Conservation (phyloP, 2,797 vertebrate species). For the Bovichtus diacanthus region DNA sequence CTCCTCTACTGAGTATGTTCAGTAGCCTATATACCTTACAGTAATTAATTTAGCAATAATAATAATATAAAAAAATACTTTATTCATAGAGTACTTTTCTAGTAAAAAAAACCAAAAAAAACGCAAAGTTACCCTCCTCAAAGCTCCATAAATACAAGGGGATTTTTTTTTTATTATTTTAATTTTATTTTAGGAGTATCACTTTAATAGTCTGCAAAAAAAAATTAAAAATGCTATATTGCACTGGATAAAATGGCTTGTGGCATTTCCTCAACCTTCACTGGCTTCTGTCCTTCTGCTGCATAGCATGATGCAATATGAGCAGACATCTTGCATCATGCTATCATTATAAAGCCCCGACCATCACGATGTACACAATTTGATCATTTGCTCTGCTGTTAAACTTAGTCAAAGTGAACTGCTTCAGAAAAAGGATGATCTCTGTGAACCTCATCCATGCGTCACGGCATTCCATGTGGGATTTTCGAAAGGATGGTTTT, state of each 20-base stretch:
- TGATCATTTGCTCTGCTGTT: neutral
- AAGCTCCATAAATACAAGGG: too few relatives aligned
- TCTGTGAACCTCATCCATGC: neutral
- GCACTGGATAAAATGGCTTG: neutral
- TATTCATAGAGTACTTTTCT: too few relatives aligned
- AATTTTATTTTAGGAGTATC: neutral
- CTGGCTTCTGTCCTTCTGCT: conserved; percentile 1
- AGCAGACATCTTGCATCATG: conserved; percentile 5
- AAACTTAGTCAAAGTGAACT: neutral
- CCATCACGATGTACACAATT: neutral
- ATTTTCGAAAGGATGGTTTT: conserved; percentile 1
- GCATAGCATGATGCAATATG: neutral
- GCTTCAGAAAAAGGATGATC: neutral
- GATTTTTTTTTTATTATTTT: too few relatives aligned
- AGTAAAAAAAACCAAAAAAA: too few relatives aligned
- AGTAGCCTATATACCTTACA: neutral
- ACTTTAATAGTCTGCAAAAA: neutral
- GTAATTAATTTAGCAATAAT: neutral
- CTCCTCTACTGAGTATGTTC: neutral
- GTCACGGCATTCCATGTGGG: neutral
- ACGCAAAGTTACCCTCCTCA: neutral
- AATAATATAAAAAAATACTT: too few relatives aligned
- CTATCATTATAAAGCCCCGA: neutral
- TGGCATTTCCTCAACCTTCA: neutral
- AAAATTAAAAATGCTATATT: neutral